Percentiles rank a stretch among this genome's conserved stretches.
These are phyloP conservation scores for Cranoglanis bouderius DNA, from an alignment of 2,113 vertebrate genomes.

Conservation along the genomic window DNA sequence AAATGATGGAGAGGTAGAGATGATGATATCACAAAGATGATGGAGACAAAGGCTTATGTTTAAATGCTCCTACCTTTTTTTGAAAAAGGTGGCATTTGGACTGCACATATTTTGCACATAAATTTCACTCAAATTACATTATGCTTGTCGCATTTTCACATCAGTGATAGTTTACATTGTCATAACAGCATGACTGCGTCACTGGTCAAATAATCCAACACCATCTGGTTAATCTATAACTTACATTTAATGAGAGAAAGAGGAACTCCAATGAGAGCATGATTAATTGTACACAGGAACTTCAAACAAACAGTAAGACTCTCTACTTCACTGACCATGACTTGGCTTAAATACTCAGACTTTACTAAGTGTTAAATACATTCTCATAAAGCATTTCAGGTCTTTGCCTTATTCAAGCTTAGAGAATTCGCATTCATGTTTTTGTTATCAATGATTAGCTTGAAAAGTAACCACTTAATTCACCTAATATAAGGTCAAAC, in stretches of 20 bases:
- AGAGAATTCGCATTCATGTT: conserved; percentile 25
- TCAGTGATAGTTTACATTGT: background rate
- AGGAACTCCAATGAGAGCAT: background rate
- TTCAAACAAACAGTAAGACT: background rate
- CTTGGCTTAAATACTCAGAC: background rate
- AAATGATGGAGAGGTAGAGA: conserved; percentile 12
- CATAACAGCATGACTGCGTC: background rate
- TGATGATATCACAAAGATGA: conserved; percentile 5
- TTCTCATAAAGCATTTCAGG: background rate
- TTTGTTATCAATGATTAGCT: conserved; percentile 38
- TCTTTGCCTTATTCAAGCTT: background rate
- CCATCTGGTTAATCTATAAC: background rate
- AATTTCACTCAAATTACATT: background rate
- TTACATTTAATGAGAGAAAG: background rate
- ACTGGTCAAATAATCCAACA: background rate
- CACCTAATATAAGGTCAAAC: conserved; percentile 48
- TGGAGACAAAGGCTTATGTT: conserved; percentile 16
- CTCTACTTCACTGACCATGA: background rate
- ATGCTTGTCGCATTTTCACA: background rate
- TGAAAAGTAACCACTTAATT: conserved; percentile 47
- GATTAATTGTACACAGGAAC: background rate
- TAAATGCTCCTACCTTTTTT: background rate
- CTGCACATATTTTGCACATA: background rate
- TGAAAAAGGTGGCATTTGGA: background rate
- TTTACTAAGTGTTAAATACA: conserved; percentile 8